These are phyloP conservation scores for Seriola quinqueradiata DNA, from an alignment of 2,113 vertebrate genomes.

Conservation along the genomic window DNA sequence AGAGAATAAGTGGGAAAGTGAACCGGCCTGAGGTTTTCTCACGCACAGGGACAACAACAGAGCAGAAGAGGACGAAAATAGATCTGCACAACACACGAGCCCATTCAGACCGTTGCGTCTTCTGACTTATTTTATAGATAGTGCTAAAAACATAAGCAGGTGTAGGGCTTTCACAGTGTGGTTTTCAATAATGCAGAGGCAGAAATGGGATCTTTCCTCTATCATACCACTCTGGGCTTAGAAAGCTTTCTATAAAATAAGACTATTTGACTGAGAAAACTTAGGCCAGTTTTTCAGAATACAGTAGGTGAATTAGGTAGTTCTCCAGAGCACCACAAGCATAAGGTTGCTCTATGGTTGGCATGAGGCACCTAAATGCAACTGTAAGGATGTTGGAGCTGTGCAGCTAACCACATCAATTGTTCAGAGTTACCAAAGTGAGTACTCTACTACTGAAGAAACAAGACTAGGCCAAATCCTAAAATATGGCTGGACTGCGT, in stretches of 20 bases:
- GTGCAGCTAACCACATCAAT: too few relatives aligned
- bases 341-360: neutral
- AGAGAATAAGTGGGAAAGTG: constrained; percentile 32
- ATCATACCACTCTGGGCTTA: constrained; percentile 34
- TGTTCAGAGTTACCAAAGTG: too few relatives aligned
- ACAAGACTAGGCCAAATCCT: too few relatives aligned
- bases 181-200: constrained; percentile 67
- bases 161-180: constrained; percentile 50
- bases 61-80: constrained; percentile 60
- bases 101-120: constrained; percentile 43
- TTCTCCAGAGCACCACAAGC: neutral
- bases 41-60: constrained; percentile 66
- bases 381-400: too few relatives aligned
- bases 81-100: constrained; percentile 5
- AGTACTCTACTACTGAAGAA: too few relatives aligned
- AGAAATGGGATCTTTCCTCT: constrained; percentile 56
- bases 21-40: constrained; percentile 48
- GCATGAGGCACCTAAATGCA: too few relatives aligned
- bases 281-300: neutral
- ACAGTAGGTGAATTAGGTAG: neutral
- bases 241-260: constrained; percentile 22
- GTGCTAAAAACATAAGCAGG: constrained; percentile 38
- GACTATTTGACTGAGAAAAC: neutral
- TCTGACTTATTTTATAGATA: constrained; percentile 28
- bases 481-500: too few relatives aligned